A percentile compares a stretch with the other conserved stretches of the same genome.
Evolutionary conservation across 2,113 vertebrate genomes (phyloP).

Genomic region (Xiphophorus maculatus): DNA sequence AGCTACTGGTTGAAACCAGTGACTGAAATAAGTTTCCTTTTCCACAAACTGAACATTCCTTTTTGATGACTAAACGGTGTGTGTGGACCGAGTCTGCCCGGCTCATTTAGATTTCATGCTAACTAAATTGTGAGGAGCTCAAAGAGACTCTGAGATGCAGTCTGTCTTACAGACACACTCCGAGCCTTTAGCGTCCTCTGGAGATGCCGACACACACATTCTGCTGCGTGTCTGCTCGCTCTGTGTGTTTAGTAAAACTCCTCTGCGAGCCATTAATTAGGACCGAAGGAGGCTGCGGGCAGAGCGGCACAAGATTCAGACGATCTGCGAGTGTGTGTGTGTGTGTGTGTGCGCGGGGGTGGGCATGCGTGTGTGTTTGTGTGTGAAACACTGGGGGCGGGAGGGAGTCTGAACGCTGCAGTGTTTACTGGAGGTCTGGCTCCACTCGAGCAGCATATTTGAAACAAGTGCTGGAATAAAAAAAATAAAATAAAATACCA

Average conservation of each 20-base stretch:
- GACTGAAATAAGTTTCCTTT: not conserved
- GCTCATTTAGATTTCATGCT: not conserved
- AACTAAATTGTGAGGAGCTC: constrained; percentile 9
- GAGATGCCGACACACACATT: not conserved
- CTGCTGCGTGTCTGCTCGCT: rapidly evolving
- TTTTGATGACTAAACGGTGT: not conserved
- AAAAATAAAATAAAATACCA: constrained; percentile 28
- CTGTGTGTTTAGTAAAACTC: constrained; percentile 18
- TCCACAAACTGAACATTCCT: not conserved
- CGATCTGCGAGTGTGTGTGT: not conserved
- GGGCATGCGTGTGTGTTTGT: too few species aligned
- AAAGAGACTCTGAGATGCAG: not conserved
- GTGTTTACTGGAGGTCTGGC: constrained; percentile 31
- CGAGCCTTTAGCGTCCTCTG: constrained; percentile 2
- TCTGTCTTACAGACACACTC: constrained; percentile 1
- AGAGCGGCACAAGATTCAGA: not conserved
- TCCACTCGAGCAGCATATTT: constrained; percentile 15
- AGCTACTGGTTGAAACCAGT: too few species aligned
- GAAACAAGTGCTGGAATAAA: constrained; percentile 29
- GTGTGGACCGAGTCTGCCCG: not conserved
- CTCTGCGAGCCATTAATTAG: constrained; percentile 25
- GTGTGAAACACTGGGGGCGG: constrained; percentile 5
- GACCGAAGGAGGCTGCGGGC: constrained; percentile 21
- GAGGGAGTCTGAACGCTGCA: constrained; percentile 23
- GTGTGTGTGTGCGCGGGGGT: not conserved